Evolutionary conservation across 2,797 vertebrate species (phyloP), one percentile per base, ranked within the genome.

Genomic region (Leptoclinus maculatus): DNA sequence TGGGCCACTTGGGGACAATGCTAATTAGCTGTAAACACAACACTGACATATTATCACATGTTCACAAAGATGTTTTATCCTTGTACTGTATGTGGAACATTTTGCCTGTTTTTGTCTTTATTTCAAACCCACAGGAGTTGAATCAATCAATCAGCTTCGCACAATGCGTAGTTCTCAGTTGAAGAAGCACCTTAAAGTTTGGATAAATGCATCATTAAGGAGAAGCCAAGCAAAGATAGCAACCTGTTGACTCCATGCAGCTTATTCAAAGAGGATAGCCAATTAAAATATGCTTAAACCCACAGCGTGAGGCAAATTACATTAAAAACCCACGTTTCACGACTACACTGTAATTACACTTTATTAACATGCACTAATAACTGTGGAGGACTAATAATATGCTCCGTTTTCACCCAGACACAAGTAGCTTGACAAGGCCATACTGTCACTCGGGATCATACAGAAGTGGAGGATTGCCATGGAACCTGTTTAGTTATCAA

Each of bases 281-380:
- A 58, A 65, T 64, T 62, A 53, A 58, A 74, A 62, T 1, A 51
- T 0, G 41, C 39, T 65, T 59, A 57, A 79, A 64, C 56, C 0
- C 19, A 25, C 57, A 56, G 4, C 0, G 1, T 66, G 56, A n/a
- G 54, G 60, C 39, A 53, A 12, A 32, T 32, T 2, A 23, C 34
- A 36, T 70, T 69, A 23, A 76, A 64, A 25, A 21, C 0, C 4
- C 4, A 29, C 4, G 0, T 14, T 71, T 19, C 43, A 25, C 7
- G 62, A 19, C 32, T 32, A 21, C 13, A 9, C 29, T 70, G 25
- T 64, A 71, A 81, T 79, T 83, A 77, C 10, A 57, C 38, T 62
- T 27, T 27, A 54, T 14, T 25, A 68, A 21, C 53, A 45, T 14
- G 12, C 8, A 56, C 14, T 51, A 71, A 73, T 53, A 57, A 67